Base-by-base conservation (phyloP, 2,888 invertebrate genomes). In the Loripinus fragilis region DNA sequence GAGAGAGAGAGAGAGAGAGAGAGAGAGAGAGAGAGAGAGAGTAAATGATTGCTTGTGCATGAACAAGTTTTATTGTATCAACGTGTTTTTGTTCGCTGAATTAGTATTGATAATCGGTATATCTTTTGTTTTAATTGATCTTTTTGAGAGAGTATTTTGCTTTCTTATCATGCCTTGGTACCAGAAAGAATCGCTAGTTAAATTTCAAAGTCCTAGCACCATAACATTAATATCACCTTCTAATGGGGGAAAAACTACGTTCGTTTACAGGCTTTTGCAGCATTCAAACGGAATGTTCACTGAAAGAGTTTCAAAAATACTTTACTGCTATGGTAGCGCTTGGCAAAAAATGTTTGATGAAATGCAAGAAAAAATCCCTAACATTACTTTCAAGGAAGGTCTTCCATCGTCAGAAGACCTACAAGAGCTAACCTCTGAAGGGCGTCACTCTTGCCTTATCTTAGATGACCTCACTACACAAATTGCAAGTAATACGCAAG, bases 281-380 rank as follows among this genome's bases (percentile, higher is more conserved):
- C 7, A 48, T 48, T 8, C 48, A 20, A 48, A 48, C 7, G 48
- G 48, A 8, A 48, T 48, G 48, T 48, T 48, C 17, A 20, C 7
- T 10, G 20, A 8, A 10, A 28, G 15, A 2, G 3, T 66, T 41
- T 2, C 20, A 67, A 67, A 67, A 15, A 41, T 67, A 28, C 23
- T 45, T 12, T 72, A 72, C 48, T 45, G 48, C 35, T 65, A 73
- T 50, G 66, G 50, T 17, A 45, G 42, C 17, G 30, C 25, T 20
- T 66, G 28, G n/a, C 65, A 73, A 35, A 10, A n/a, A 0, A 35
- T 73, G 17, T 73, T 66, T 25, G 66, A 73, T 73, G 66, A 48
- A 7, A 73, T 73, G 73, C 12, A n/a, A 2, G 17, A 50, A 66
- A 33, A 12, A 7, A 48, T 50, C 2, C 38, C 73, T 33, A 50